A percentile compares a stretch with the other conserved stretches of the same genome.
Evolutionary conservation across 2,888 invertebrate genomes (phyloP).

Genomic region (Girardia tigrina): DNA sequence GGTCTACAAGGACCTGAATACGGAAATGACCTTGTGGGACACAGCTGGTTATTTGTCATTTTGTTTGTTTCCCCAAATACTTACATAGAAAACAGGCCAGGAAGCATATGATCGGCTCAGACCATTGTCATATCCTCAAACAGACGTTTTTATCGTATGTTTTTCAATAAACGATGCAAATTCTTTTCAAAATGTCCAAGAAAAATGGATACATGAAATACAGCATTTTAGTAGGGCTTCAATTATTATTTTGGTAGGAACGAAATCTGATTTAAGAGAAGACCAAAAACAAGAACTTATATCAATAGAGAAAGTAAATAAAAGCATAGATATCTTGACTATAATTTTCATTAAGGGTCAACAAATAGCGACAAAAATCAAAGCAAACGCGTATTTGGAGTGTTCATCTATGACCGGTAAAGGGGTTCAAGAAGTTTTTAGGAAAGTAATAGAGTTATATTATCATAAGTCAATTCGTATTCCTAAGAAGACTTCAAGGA

Average conservation of each 20-base stretch:
- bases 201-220: not conserved
- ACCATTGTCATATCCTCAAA: not conserved
- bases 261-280: not conserved
- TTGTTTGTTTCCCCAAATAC: too few relatives aligned
- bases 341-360: not conserved
- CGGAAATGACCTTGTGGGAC: not conserved
- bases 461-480: too few relatives aligned
- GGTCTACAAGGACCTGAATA: not conserved
- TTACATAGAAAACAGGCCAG: not conserved
- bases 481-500: too few relatives aligned
- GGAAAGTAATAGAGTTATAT: not conserved
- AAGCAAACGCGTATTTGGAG: not conserved
- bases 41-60: not conserved
- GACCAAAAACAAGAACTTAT: too few relatives aligned
- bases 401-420: not conserved
- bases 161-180: not conserved
- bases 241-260: not conserved
- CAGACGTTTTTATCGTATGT: not conserved
- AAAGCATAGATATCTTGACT: not conserved
- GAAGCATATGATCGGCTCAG: not conserved
- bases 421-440: not conserved
- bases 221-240: not conserved
- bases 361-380: not conserved
- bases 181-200: not conserved
- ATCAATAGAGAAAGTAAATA: too few relatives aligned